Base-by-base conservation (phyloP, 1,140 invertebrate species). In the Planococcus citri region DNA sequence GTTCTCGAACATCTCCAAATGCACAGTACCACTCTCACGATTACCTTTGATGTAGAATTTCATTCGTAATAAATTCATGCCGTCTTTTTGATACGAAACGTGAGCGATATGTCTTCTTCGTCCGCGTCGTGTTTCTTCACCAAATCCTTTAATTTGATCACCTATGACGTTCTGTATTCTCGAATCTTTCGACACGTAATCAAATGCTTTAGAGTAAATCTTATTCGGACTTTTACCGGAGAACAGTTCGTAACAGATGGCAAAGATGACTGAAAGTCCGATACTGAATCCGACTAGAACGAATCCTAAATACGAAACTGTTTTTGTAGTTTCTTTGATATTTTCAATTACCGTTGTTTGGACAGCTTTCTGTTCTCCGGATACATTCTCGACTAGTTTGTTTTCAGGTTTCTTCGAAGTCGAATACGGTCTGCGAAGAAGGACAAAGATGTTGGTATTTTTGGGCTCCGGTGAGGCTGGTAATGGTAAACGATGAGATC, bases 301-400 rank as follows among this genome's bases (percentile, higher is more conserved):
- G n/a, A 95, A 84, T 12, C 85, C 85, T 71, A 88, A 82, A 74
- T 94, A 93, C 61, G 87, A 89, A 38, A 83, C 86, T 73, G 91
- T 92, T 77, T 92, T 92, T 25, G 89, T 89, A 29, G 88, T 89
- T 79, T 94, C 89, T 80, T 92, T 94, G 1, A 94, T 90, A 84
- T 85, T 87, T 75, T 86, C 84, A 1, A 87, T 85, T 78, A 86
- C 82, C 8, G 82, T 84, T 24, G 82, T 83, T 2, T 84, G 76
- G 74, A 79, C 71, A 27, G 58, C 60, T 72, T 75, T 78, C 72
- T 77, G 74, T 64, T 64, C 22, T 4, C 60, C 60, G 25, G 20
- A 24, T 22, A 14, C 10, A 17, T 17, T 64, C 24, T 64, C 60
- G 22, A 64, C 60, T 27, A 64, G 25, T 64, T 64, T 4, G 17